Evolutionary conservation across 30 jellyfish, hydroid and myxozoan species (phyloP).

Genomic region (Pelagia noctiluca): DNA sequence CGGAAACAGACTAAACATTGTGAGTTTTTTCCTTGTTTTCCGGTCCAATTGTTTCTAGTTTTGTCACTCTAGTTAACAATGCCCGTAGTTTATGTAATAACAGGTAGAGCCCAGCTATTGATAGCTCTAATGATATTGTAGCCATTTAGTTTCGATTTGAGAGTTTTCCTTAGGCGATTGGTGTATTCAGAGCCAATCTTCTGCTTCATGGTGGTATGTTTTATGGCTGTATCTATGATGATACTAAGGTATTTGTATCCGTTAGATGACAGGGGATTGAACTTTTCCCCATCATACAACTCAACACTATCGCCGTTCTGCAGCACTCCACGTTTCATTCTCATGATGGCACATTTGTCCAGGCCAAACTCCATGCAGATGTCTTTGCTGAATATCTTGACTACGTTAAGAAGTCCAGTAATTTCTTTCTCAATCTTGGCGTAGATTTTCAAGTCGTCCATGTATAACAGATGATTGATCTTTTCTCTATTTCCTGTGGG

Average conservation of each 20-base stretch:
- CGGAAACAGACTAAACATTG: constrained; percentile 26
- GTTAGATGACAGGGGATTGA: constrained; percentile 9
- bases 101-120: constrained; percentile 29
- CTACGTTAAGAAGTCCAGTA: constrained; percentile 11
- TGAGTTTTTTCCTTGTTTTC: constrained; percentile 16
- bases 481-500: no score
- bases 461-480: constrained; percentile 34
- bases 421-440: constrained; percentile 27
- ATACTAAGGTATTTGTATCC: constrained; percentile 25
- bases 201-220: background rate
- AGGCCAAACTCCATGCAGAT: constrained; percentile 46
- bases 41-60: constrained; percentile 20
- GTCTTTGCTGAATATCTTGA: constrained; percentile 19
- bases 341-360: constrained; percentile 22
- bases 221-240: constrained; percentile 18
- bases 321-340: constrained; percentile 44
- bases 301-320: background rate
- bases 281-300: constrained; percentile 10
- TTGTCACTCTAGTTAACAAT: constrained; percentile 14
- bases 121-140: constrained; percentile 27
- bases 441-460: constrained; percentile 40
- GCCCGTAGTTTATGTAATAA: constrained; percentile 24
- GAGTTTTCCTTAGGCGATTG: background rate
- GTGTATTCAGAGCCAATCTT: no score
- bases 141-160: constrained; percentile 8